Base-by-base conservation (phyloP, 2,797 vertebrate genomes). In the Austrolebias charrua region DNA sequence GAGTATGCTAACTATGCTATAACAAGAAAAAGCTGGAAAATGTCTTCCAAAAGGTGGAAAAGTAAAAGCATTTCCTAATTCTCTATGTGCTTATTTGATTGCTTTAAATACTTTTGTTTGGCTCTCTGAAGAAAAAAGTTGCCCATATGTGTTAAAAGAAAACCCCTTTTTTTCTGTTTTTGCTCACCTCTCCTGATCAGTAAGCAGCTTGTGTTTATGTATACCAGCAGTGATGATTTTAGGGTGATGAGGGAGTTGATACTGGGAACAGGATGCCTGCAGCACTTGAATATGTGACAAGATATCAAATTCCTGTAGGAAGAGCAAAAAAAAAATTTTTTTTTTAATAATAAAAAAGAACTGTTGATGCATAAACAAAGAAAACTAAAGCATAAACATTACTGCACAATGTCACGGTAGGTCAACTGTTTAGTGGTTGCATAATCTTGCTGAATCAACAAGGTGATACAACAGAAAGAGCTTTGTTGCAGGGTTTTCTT, bases 181-280 rank as follows among this genome's bases (percentile, higher is more conserved):
- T 6, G 15, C 66, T 87, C 73, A 95, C 95, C 95, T 95, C 86
- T 94, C 90, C 68, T 94, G 94, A 78, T 95, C 94, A 0, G 85
- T 90, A 58, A 96, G 92, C 70, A 91, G 90, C 54, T 61, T 82
- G 63, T 92, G 84, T 24, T 78, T 84, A 13, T 73, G 88, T 53
- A 96, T 88, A 84, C 94, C 93, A 1, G 85, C 80, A 6, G 85
- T 75, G 44, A 95, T 75, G 44, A 95, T 68, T 5, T 84, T 72
- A 1, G 86, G 83, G 55, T 78, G 84, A 14, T 87, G 81, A 6
- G 84, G 87, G 66, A 95, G 83, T 63, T 46, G 75, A 78, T 94
- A 94, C 59, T 82, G 88, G 29, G 66, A 86, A 69, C 95, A 95
- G 18, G 92, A 91, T 0, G 59, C 51, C 85, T 96, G 95, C 28